phyloP scores from a whole-genome alignment of 1,140 invertebrate genomes.

The Neodiprion virginianus region DNA sequence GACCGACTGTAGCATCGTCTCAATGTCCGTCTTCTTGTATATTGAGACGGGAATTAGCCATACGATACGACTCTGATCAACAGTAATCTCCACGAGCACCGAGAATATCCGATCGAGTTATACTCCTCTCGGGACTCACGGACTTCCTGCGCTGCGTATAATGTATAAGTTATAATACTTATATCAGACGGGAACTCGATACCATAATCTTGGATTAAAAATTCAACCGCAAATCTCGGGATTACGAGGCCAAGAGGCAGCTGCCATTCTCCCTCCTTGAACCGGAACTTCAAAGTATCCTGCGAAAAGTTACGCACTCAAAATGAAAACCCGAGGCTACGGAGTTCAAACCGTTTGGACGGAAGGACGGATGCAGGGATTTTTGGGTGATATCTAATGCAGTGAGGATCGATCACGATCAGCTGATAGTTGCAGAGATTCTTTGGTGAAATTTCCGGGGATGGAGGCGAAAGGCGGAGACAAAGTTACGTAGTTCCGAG shows the following conservation, averaged over 20 bases:
- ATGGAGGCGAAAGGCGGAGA: no score
- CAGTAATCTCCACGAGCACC: background rate
- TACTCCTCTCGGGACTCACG: background rate
- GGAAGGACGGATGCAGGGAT: no score
- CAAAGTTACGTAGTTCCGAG: no score
- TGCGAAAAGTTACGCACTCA: background rate
- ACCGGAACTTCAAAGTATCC: background rate
- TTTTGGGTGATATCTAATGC: no score
- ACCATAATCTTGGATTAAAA: slow-evolving; percentile 1
- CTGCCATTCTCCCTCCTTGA: background rate
- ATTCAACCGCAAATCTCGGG: background rate
- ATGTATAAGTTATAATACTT: background rate
- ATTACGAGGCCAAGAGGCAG: background rate
- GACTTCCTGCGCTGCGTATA: background rate
- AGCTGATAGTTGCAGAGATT: no score
- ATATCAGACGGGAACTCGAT: background rate
- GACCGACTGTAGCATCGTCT: no score
- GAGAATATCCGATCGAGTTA: background rate
- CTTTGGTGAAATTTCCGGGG: no score
- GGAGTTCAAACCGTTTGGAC: no score
- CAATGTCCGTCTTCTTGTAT: background rate
- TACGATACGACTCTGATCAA: background rate
- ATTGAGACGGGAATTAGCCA: background rate
- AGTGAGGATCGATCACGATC: no score
- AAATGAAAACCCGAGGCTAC: background rate